Evolutionary conservation across 2,797 vertebrate species (phyloP), one percentile per base, ranked within the genome.

Genomic region (Scyliorhinus canicula): DNA sequence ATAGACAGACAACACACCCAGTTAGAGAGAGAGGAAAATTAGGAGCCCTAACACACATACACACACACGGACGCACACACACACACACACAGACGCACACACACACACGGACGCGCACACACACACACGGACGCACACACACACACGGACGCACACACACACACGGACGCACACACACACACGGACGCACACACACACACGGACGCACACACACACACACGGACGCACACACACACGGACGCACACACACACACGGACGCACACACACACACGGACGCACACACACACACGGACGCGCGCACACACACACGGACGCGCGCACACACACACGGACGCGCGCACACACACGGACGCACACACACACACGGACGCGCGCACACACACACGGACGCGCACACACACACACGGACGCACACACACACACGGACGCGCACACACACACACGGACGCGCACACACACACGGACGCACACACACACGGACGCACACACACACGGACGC

Each of bases 401-500:
- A 44, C 7, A 0, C 6, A 65, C 0, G 26, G 60, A 65, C 77
- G 26, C 1, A 35, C 0, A 35, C 1, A n/a, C 40, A 44, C 7
- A 0, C 6, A 65, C 0, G 26, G 60, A 65, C n/a, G 4, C 77
- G 26, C 1, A 35, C 0, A 35, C 1, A n/a, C 40, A 44, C 7
- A 0, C 6, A 65, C 0, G 26, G 60, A 65, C 77, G 26, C 1
- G 19, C 0, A 35, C 1, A n/a, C 40, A 44, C 7, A 0, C 6
- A 65, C 0, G 26, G 60, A 65, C 1, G 19, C 0, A 35, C 1
- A n/a, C 40, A 44, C 7, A 0, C 6, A 65, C 0, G 26, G 60
- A 65, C 1, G 19, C 0, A 35, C 1, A n/a, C 40, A 44, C 7
- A 0, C 6, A 65, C 0, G 26, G 60, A 65, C 1, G 19, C 0